A percentile compares a stretch with the other conserved stretches of the same genome.
These are phyloP conservation scores for Otolemur garnettii DNA, from an alignment of 2,113 vertebrate species.

Conservation along the genomic window DNA sequence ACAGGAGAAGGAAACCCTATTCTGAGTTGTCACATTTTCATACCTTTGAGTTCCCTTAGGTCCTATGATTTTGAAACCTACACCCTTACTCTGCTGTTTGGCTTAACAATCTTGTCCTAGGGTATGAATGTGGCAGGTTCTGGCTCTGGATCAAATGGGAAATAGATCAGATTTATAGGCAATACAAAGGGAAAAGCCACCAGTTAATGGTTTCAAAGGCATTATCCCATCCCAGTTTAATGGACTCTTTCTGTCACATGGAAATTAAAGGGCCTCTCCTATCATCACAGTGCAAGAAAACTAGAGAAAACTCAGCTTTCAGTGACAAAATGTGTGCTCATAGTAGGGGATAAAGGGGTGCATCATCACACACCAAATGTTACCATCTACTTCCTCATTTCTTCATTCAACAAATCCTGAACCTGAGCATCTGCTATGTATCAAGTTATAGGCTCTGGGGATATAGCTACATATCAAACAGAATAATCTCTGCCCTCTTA, in stretches of 20 bases:
- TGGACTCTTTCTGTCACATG: neutral
- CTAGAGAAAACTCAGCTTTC: neutral
- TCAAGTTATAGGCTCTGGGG: neutral
- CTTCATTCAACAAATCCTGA: neutral
- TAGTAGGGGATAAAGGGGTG: neutral
- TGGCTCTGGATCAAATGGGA: neutral
- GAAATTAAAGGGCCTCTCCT: conserved; percentile 12
- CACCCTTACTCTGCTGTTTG: neutral
- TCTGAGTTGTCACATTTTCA: neutral
- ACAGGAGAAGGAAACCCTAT: neutral
- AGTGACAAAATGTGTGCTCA: neutral
- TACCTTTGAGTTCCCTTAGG: neutral
- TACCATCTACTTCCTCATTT: neutral
- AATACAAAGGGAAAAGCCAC: conserved; percentile 32
- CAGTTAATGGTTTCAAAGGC: neutral
- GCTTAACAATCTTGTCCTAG: conserved; percentile 33
- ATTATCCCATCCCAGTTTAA: neutral
- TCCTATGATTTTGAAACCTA: conserved; percentile 4
- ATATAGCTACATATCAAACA: neutral
- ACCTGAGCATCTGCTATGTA: neutral
- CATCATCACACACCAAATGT: neutral
- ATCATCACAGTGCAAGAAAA: neutral
- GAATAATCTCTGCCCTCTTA: neutral
- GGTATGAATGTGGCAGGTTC: neutral
- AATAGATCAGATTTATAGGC: neutral